phyloP scores from a whole-genome alignment of 2,113 vertebrate genomes.

The Pundamilia nyererei region DNA sequence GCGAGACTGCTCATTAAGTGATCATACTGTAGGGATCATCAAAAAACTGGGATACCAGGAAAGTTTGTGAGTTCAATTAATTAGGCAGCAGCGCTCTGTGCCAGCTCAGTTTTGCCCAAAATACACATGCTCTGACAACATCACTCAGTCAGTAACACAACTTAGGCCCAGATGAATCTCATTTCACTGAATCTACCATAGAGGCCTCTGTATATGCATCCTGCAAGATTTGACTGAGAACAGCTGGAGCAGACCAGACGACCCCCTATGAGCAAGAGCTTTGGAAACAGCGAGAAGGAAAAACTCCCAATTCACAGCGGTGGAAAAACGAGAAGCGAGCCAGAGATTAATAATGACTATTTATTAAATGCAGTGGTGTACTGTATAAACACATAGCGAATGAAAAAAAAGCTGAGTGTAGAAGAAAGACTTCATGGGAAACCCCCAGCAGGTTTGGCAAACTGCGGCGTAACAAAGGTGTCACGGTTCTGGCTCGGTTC shows the following conservation, averaged over 20 bases:
- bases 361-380: not conserved
- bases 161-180: not conserved
- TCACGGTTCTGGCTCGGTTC: not conserved
- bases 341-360: not conserved
- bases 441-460: not conserved
- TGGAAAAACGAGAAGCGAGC: not conserved
- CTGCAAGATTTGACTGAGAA: not conserved
- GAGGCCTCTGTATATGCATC: not conserved
- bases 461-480: not conserved
- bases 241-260: not conserved
- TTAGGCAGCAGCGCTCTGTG: not conserved
- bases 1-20: conserved; percentile 34
- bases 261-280: not conserved
- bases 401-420: not conserved
- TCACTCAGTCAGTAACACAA: not conserved
- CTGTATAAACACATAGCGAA: not conserved
- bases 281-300: not conserved
- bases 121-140: not conserved
- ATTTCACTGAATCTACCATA: not conserved
- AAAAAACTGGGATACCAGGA: conserved; percentile 5
- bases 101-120: not conserved
- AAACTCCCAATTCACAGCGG: not conserved
- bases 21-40: conserved; percentile 44
- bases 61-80: conserved; percentile 26
- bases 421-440: not conserved